A percentile compares a stretch with the other conserved stretches of the same genome.
Conservation (phyloP, 2,797 vertebrate genomes). For the Prunella strophiata region DNA sequence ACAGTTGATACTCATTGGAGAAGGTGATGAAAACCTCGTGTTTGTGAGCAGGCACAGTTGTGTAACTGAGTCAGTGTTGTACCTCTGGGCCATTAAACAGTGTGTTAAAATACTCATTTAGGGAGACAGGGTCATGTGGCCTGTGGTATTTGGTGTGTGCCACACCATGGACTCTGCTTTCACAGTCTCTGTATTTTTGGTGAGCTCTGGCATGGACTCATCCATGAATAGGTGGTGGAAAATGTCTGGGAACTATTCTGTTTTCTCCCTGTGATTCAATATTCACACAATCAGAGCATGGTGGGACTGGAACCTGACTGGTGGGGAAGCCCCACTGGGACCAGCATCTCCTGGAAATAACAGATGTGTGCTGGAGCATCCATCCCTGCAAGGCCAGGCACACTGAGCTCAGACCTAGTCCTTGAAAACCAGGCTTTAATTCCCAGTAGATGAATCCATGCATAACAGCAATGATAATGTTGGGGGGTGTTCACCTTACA, state of each 20-base stretch:
- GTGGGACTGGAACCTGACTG: rapidly evolving
- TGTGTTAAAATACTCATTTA: neutral
- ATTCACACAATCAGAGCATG: neutral
- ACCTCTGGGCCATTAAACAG: neutral
- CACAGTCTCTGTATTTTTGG: rapidly evolving
- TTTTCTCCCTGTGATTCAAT: neutral
- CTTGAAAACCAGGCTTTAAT: neutral
- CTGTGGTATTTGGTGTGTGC: neutral
- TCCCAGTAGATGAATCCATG: neutral
- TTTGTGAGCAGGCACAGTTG: neutral
- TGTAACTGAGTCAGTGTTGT: rapidly evolving
- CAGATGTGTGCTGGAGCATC: neutral
- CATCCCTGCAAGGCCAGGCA: neutral
- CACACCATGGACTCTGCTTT: rapidly evolving
- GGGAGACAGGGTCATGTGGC: neutral
- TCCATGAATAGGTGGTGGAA: neutral
- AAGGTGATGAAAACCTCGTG: neutral
- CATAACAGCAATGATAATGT: neutral
- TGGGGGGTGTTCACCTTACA: neutral
- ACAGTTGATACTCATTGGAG: neutral
- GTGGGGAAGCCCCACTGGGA: neutral
- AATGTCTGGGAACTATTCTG: neutral
- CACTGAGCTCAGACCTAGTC: neutral
- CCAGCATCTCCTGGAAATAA: neutral
- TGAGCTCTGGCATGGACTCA: neutral